Evolutionary conservation across 1,140 invertebrate species (phyloP), one percentile per base, ranked within the genome.

Genomic region (Aplysia californica): DNA sequence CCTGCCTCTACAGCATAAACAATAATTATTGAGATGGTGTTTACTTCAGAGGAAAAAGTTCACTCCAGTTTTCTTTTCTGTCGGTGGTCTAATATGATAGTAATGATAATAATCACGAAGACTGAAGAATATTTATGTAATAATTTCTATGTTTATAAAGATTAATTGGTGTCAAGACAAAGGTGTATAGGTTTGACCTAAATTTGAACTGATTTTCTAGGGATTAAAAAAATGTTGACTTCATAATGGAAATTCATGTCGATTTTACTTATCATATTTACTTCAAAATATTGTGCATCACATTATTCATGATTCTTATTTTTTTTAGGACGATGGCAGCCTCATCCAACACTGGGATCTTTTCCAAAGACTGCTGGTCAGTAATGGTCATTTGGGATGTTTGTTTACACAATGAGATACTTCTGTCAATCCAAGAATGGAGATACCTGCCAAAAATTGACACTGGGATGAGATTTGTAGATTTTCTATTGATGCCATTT

Each of bases 311-410:
- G 29, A 18, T 61, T 61, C 15, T 61, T 31, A 23, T 58, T 58
- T 3, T 38, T 56, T n/a, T 18, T 39, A 75, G 72, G 72, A 41
- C 15, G 26, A 35, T 65, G 59, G 72, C n/a, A 1, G 21, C 3
- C 59, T 26, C 36, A 75, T 75, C 72, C 72, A 29, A 75, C 36
- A 35, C 66, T 31, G 44, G 72, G 72, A 66, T 29, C 72, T 44
- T 10, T 75, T 3, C 59, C 59, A 4, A 75, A 66, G 55, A 41
- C 55, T 6, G 21, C 66, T 21, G 35, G 72, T 75, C 44, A 31
- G 72, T 73, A 29, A 56, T n/a, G 1, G 21, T 41, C 2, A 61
- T 61, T 6, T 61, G 15, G 29, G n/a, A n/a, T n/a, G 6, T 61
- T 15, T 61, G 58, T 61, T 15, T 61, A 10, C 26, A 15, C 15